These are phyloP conservation scores for Drosophila prolongata DNA, from an alignment of 2,888 invertebrate species.

Conservation along the genomic window DNA sequence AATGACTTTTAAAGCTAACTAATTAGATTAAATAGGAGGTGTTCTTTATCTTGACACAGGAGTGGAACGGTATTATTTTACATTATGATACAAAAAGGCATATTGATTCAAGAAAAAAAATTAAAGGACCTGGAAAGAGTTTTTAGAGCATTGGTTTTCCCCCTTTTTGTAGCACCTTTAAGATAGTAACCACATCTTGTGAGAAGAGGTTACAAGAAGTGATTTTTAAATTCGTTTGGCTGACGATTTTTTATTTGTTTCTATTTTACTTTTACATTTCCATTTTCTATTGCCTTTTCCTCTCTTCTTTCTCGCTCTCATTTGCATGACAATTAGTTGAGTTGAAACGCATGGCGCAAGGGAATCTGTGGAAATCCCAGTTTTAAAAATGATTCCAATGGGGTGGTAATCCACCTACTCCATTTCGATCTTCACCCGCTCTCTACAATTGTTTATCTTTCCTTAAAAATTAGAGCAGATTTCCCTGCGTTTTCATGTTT, in stretches of 20 bases:
- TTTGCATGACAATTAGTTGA: constrained; percentile 79
- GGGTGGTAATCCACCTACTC: constrained; percentile 4
- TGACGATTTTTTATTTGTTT: background rate
- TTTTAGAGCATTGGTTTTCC: background rate
- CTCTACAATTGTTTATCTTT: constrained; percentile 1
- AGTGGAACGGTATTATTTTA: constrained; percentile 50
- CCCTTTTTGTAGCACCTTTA: constrained; percentile 1
- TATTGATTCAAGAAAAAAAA: constrained; percentile 68
- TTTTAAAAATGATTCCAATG: constrained; percentile 1
- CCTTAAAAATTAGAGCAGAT: constrained; percentile 30
- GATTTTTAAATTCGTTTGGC: constrained; percentile 8
- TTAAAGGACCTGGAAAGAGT: background rate
- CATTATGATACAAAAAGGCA: constrained; percentile 57
- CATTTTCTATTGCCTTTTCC: background rate
- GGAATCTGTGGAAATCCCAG: constrained; percentile 6
- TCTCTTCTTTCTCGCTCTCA: constrained; percentile 6
- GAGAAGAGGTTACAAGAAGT: background rate
- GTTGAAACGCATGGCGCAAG: constrained; percentile 62
- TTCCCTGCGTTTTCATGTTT: constrained; percentile 61
- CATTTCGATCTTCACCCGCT: background rate
- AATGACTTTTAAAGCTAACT: background rate
- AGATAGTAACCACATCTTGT: background rate
- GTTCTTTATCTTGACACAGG: background rate
- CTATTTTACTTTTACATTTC: background rate
- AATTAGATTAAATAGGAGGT: too few relatives aligned